Percentiles rank a stretch among this genome's conserved stretches.
phyloP scores from a whole-genome alignment of 2,797 vertebrate genomes.

The Poeciliopsis infans region DNA sequence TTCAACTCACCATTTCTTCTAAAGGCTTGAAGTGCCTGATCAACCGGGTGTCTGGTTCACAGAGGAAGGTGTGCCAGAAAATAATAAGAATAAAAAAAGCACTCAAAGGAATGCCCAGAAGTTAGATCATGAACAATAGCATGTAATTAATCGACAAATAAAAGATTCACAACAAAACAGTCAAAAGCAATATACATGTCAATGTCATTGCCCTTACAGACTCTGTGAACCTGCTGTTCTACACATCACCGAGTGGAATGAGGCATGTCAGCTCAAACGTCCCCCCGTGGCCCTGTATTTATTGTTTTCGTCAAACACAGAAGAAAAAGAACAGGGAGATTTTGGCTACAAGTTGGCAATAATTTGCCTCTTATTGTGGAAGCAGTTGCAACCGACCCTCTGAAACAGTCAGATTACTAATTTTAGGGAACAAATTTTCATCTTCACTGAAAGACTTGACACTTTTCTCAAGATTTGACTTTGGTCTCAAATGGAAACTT shows the following conservation, averaged over 20 bases:
- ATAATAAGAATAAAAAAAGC: background rate
- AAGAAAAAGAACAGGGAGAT: background rate
- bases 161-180: background rate
- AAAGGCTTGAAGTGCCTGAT: background rate
- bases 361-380: conserved; percentile 22
- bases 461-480: background rate
- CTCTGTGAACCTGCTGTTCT: background rate
- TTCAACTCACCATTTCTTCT: background rate
- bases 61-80: background rate
- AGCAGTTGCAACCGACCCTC: conserved; percentile 7
- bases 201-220: background rate
- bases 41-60: background rate
- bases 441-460: background rate
- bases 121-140: background rate
- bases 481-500: conserved; percentile 3
- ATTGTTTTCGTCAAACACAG: conserved; percentile 2
- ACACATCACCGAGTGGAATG: background rate
- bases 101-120: background rate
- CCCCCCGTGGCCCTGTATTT: background rate
- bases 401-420: background rate
- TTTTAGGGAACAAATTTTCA: background rate
- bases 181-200: background rate
- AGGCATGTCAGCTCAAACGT: background rate
- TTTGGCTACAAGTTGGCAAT: background rate
- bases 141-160: background rate